These are phyloP conservation scores for Stramonita haemastoma DNA, from an alignment of 2,888 invertebrate species.

Conservation along the genomic window DNA sequence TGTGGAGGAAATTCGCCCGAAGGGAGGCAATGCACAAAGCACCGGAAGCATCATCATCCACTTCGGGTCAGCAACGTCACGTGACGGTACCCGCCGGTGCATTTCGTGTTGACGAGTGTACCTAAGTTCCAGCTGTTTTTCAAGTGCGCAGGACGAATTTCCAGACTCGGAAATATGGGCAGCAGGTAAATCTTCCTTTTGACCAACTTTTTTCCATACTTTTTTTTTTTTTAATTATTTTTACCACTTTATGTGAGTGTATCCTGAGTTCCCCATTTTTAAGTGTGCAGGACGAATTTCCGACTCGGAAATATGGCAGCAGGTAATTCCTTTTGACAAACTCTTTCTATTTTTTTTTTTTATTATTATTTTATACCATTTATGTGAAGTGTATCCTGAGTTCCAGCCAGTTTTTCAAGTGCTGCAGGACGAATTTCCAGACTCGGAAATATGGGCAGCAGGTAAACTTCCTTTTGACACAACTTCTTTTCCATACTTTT, in stretches of 20 bases:
- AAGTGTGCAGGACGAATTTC: too few relatives aligned
- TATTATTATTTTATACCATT: too few relatives aligned
- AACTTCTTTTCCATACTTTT: too few relatives aligned
- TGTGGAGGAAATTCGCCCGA: neutral
- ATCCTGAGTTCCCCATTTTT: too few relatives aligned
- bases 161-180: slow-evolving; percentile 28
- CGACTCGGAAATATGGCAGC: too few relatives aligned
- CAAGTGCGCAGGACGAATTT: neutral
- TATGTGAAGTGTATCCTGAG: slow-evolving; percentile 21
- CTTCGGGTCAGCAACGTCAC: neutral
- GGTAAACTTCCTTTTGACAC: neutral
- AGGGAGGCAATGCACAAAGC: neutral
- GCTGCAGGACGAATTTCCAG: neutral
- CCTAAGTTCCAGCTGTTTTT: neutral
- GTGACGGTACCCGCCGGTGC: neutral
- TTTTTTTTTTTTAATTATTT: too few relatives aligned
- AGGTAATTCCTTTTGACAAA: too few relatives aligned
- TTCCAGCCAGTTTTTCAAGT: slow-evolving; percentile 3
- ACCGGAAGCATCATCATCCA: neutral
- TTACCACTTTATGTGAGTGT: too few relatives aligned
- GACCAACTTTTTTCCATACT: too few relatives aligned
- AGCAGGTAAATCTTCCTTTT: neutral
- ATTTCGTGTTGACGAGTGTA: slow-evolving; percentile 29
- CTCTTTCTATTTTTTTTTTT: too few relatives aligned
- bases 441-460: slow-evolving; percentile 32